Evolutionary conservation across 2,888 invertebrate genomes (phyloP).

Genomic region (Parnassius glacialis): DNA sequence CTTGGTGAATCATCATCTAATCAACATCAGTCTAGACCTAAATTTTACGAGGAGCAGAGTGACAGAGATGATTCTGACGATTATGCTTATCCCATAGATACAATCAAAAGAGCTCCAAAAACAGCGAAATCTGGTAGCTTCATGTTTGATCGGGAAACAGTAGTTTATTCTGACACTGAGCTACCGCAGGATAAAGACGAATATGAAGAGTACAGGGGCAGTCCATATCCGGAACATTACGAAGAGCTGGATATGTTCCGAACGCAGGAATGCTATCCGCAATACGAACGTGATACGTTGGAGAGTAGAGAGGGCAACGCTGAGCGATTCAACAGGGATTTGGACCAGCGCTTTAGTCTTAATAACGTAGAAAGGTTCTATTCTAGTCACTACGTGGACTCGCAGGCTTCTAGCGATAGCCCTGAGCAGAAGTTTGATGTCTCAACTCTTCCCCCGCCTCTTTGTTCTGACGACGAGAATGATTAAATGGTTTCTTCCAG

Average conservation of each 20-base stretch:
- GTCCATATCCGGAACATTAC: conserved; percentile 74
- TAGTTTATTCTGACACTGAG: conserved; percentile 72
- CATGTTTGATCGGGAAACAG: conserved; percentile 69
- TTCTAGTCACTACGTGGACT: conserved; percentile 79
- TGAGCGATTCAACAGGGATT: conserved; percentile 61
- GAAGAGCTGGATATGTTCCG: conserved; percentile 71
- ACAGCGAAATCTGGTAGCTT: conserved; percentile 66
- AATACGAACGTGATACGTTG: conserved; percentile 59
- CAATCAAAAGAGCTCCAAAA: conserved; percentile 75
- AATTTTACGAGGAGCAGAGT: conserved; percentile 67
- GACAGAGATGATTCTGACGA: conserved; percentile 76
- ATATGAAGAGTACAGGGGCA: conserved; percentile 69
- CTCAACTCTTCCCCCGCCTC: conserved; percentile 88
- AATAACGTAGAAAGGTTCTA: conserved; percentile 75
- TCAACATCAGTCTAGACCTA: conserved; percentile 53
- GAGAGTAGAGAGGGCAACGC: conserved; percentile 46
- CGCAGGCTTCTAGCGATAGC: conserved; percentile 83
- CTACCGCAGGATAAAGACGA: conserved; percentile 68
- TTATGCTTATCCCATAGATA: conserved; percentile 75
- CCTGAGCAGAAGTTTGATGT: conserved; percentile 89
- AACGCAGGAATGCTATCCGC: conserved; percentile 74
- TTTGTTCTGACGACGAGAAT: conserved; percentile 87
- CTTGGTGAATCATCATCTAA: conserved; percentile 61
- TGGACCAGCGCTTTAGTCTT: conserved; percentile 73
- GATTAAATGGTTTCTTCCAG: conserved; percentile 50